Evolutionary conservation across 2,113 vertebrate species (phyloP), one percentile per base, ranked within the genome.

Genomic region (Cricetomys ansorgei): DNA sequence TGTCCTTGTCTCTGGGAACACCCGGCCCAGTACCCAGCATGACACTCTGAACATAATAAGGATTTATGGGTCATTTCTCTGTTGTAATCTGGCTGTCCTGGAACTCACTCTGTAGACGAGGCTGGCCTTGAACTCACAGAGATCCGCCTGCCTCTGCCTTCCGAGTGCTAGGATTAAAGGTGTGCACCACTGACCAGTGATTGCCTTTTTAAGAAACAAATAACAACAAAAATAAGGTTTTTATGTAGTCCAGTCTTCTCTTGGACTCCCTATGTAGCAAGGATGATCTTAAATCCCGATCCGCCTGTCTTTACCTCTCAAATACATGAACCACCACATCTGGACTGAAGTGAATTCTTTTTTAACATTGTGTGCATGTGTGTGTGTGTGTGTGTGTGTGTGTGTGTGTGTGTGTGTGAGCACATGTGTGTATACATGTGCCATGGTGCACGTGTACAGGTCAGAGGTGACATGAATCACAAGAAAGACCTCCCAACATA

Each of bases 41-140:
- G 29, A 27, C 0, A 0, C 15, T 45, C 1, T 59, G 73, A 34
- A 37, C 48, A 29, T 4, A 3, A 25, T 7, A 76, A 69, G 73
- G 5, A 40, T 50, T 31, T 55, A 19, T n/a, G n/a, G 62, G 67
- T n/a, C n/a, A n/a, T n/a, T n/a, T n/a, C n/a, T n/a, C n/a, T n/a
- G n/a, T n/a, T n/a, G n/a, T n/a, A n/a, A n/a, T n/a, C n/a, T n/a
- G n/a, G n/a, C n/a, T n/a, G n/a, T n/a, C n/a, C n/a, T n/a, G n/a
- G n/a, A n/a, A n/a, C n/a, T n/a, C n/a, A n/a, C n/a, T n/a, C n/a
- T n/a, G n/a, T n/a, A n/a, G n/a, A n/a, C n/a, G n/a, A n/a, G n/a
- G n/a, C n/a, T n/a, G n/a, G n/a, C n/a, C n/a, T n/a, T n/a, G n/a
- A n/a, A n/a, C n/a, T n/a, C n/a, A n/a, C n/a, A n/a, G n/a, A n/a